phyloP scores from a whole-genome alignment of 1,140 invertebrate genomes.

The Zophobas atratus region DNA sequence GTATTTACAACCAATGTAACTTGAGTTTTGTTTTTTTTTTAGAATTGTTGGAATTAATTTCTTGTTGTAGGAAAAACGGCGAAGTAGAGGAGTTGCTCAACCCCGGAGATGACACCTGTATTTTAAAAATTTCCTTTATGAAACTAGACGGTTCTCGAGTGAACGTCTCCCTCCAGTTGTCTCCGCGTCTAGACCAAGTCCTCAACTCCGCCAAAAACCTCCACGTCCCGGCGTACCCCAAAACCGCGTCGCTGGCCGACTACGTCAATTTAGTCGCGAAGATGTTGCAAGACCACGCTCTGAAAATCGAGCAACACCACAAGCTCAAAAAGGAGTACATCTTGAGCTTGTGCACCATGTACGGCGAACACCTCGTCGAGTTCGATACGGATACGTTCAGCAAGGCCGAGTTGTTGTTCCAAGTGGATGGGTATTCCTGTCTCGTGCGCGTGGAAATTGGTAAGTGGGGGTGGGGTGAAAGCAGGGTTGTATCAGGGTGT shows the following conservation, averaged over 20 bases:
- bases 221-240: slow-evolving; percentile 59
- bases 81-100: slow-evolving; percentile 53
- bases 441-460: slow-evolving; percentile 62
- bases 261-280: slow-evolving; percentile 60
- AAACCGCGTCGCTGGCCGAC: slow-evolving; percentile 57
- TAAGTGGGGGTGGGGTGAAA: slow-evolving; percentile 30
- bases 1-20: slow-evolving; percentile 57
- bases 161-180: slow-evolving; percentile 59
- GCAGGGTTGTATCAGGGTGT: not conserved
- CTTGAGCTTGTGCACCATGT: slow-evolving; percentile 57
- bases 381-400: slow-evolving; percentile 63
- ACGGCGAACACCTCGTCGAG: slow-evolving; percentile 62
- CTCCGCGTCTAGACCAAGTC: slow-evolving; percentile 62
- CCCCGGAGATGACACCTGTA: slow-evolving; percentile 60
- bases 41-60: not conserved
- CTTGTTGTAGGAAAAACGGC: slow-evolving; percentile 15
- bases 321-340: slow-evolving; percentile 63
- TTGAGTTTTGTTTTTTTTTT: slow-evolving; percentile 8
- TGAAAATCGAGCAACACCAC: slow-evolving; percentile 57
- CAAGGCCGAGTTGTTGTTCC: slow-evolving; percentile 61
- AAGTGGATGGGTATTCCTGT: slow-evolving; percentile 61
- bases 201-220: slow-evolving; percentile 56
- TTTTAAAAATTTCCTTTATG: slow-evolving; percentile 60
- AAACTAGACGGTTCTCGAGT: slow-evolving; percentile 59
- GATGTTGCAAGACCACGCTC: slow-evolving; percentile 57